phyloP scores from a whole-genome alignment of 2,113 vertebrate genomes.

The Pogona vitticeps region DNA sequence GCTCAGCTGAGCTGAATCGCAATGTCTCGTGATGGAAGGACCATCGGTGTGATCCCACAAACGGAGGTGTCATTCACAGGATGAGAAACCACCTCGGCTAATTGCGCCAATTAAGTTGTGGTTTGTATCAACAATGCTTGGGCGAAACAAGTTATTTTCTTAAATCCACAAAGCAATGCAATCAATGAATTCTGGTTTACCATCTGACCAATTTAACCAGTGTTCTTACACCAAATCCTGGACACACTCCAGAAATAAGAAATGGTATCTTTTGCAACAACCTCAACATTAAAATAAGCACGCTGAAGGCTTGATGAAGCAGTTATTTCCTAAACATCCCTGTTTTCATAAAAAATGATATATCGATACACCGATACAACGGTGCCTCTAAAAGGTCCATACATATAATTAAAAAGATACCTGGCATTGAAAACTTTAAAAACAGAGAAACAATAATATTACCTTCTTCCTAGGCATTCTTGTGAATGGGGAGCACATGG shows the following conservation, averaged over 20 bases:
- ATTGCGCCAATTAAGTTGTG: not conserved
- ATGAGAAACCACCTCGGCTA: not conserved
- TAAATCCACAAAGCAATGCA: not conserved
- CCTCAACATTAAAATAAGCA: not conserved
- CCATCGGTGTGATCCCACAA: not conserved
- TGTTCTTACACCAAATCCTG: not conserved
- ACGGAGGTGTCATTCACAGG: not conserved
- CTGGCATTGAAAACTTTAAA: not conserved
- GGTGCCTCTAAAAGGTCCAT: not conserved
- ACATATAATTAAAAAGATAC: not conserved
- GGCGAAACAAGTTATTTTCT: not conserved
- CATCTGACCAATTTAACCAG: not conserved
- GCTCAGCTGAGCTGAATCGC: not conserved
- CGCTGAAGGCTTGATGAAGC: not conserved
- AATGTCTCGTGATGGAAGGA: not conserved
- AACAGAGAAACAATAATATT: not conserved
- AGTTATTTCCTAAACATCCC: not conserved
- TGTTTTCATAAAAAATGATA: too few relatives aligned
- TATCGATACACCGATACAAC: not conserved
- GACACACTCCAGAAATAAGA: not conserved
- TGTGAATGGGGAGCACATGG: not conserved
- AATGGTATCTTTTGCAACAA: not conserved
- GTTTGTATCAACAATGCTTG: not conserved
- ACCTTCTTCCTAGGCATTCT: not conserved
- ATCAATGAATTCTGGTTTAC: not conserved